A percentile compares a stretch with the other conserved stretches of the same genome.
Conservation (phyloP, 2,113 vertebrate species). For the Colinus virginianus region DNA sequence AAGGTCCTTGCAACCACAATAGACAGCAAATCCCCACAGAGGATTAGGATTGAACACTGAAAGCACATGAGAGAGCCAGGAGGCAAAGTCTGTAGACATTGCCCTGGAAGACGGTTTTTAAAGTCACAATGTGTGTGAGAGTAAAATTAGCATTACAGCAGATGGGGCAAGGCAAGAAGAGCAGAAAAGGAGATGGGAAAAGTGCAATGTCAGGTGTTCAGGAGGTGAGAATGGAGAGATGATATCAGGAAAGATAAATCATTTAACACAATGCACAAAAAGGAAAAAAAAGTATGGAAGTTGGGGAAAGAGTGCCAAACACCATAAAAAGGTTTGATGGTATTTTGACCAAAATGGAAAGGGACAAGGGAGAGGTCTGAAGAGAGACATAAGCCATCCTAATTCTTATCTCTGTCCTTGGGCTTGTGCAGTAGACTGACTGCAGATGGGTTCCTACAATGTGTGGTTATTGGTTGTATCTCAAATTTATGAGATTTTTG, state of each 20-base stretch:
- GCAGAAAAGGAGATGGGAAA: not conserved
- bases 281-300: not conserved
- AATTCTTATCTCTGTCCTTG: not conserved
- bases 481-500: conserved; percentile 59
- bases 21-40: not conserved
- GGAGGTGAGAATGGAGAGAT: not conserved
- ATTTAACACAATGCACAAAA: not conserved
- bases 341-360: not conserved
- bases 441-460: not conserved
- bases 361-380: not conserved
- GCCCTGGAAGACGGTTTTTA: not conserved
- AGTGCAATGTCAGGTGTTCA: not conserved
- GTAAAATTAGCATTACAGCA: not conserved
- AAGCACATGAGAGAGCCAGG: not conserved
- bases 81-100: not conserved
- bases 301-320: not conserved
- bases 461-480: not conserved
- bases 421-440: not conserved
- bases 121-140: not conserved
- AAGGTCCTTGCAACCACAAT: not conserved
- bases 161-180: not conserved
- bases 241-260: not conserved
- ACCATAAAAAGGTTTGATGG: not conserved
- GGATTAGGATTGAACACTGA: not conserved
- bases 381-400: not conserved